Evolutionary conservation across 2,888 invertebrate species (phyloP).

Genomic region (Lasioglossum vierecki): DNA sequence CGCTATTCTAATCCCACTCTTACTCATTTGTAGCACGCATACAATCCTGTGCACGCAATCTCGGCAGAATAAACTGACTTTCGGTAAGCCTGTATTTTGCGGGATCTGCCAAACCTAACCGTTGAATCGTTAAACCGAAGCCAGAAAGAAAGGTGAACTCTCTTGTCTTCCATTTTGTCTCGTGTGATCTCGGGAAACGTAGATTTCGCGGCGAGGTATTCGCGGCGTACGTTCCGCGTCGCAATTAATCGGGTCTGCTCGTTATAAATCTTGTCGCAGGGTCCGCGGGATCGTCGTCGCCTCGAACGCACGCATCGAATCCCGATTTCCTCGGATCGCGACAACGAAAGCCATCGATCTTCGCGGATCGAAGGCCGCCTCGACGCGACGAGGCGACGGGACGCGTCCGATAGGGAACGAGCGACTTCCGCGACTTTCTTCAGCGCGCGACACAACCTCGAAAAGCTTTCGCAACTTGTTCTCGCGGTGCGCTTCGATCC

Average conservation of each 20-base stretch:
- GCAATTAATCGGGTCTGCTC: constrained; percentile 18
- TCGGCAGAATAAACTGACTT: neutral
- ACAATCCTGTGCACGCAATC: no score
- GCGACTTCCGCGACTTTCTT: constrained; percentile 42
- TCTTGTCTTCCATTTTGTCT: neutral
- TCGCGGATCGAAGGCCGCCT: constrained; percentile 38
- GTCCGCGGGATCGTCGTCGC: neutral
- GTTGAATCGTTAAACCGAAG: neutral
- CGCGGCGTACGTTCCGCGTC: neutral
- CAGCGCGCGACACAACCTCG: constrained; percentile 15
- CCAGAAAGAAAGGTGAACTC: neutral
- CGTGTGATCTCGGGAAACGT: neutral
- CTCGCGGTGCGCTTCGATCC: neutral
- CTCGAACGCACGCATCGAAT: neutral
- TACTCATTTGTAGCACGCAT: no score
- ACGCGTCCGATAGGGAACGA: neutral
- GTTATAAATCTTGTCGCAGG: constrained; percentile 27
- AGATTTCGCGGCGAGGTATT: neutral
- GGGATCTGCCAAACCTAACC: neutral
- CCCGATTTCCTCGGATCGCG: constrained; percentile 10
- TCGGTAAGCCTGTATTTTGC: neutral
- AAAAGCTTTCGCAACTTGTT: neutral
- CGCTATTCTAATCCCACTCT: no score
- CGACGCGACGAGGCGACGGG: neutral
- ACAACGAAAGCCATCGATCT: constrained; percentile 48